Base-by-base conservation (phyloP, 1,140 invertebrate species). In the Cydia pomonella region DNA sequence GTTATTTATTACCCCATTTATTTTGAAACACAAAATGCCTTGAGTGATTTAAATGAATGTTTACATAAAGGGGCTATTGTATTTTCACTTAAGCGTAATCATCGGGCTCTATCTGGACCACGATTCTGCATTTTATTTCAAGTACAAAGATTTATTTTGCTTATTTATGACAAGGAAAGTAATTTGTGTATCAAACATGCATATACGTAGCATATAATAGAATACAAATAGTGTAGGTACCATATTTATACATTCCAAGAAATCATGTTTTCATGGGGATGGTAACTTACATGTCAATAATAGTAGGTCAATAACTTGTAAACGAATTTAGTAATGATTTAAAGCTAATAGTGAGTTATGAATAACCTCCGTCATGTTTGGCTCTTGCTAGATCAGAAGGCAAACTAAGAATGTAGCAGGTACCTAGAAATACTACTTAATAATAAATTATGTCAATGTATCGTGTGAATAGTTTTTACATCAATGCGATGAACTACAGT, bases 1-100 rank as follows among this genome's bases (percentile, higher is more conserved):
- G 80, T 88, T 83, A 89, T 89, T 88, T 89, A 90, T 90, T 82
- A 79, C 27, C 76, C 79, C 75, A 80, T 82, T 85, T 84, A 82
- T 85, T 81, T 81, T 79, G 77, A 81, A 83, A 79, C 76, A 83
- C 82, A 83, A 74, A 84, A 81, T 85, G 78, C 80, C 75, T 78
- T 73, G 80, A 83, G 76, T 76, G 78, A 80, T 84, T 84, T 80
- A 81, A 84, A 84, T 80, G 76, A 76, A 77, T 77, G 79, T 82
- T 81, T 79, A 80, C 79, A 82, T 82, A 82, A 82, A 80, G 74
- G 50, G 73, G 77, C 79, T 79, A 86, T 86, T 86, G 82, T 83
- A 44, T 84, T 79, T 85, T 80, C 75, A 76, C 79, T 78, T 74
- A 80, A 81, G 79, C 81, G 79, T 83, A 81, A 85, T 82, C 79